Evolutionary conservation across 92 coral and sea anemone genomes (phyloP).

Genomic region (Ricordea florida): DNA sequence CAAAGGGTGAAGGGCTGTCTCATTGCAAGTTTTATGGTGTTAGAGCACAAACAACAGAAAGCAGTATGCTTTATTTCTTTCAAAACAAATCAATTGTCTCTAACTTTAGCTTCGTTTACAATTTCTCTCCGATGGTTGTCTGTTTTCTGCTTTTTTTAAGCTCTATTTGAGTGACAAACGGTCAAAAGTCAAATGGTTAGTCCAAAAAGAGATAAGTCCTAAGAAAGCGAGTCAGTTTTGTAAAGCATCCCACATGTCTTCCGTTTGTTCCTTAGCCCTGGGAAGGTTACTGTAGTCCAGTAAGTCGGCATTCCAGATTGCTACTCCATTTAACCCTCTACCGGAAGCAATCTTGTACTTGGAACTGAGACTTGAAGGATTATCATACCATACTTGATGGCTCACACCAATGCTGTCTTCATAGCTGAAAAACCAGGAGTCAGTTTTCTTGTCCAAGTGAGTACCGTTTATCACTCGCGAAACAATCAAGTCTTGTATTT

Average conservation of each 20-base stretch:
- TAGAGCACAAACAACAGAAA: no score
- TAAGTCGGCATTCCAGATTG: slow-evolving; percentile 94
- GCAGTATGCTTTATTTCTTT: no score
- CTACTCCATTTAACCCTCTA: slow-evolving; percentile 77
- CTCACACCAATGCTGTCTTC: slow-evolving; percentile 62
- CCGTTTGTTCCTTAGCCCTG: slow-evolving; percentile 63
- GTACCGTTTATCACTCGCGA: slow-evolving; percentile 71
- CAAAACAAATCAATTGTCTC: no score
- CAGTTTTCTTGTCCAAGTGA: slow-evolving; percentile 59
- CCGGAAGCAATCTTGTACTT: slow-evolving; percentile 66
- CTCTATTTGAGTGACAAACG: no score
- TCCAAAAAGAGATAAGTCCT: no score
- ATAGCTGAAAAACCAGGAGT: slow-evolving; percentile 85
- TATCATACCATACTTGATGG: slow-evolving; percentile 96
- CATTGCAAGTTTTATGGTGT: no score
- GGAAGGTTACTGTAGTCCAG: slow-evolving; percentile 79
- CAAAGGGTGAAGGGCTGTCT: no score
- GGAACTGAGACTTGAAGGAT: slow-evolving; percentile 65
- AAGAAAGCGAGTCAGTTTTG: slow-evolving; percentile 9
- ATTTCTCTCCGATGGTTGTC: no score
- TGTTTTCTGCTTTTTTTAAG: no score
- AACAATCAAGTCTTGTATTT: slow-evolving; percentile 71
- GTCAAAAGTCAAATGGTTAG: no score
- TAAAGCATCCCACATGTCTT: slow-evolving; percentile 85
- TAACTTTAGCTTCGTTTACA: no score